phyloP scores from a whole-genome alignment of 37 sponge, comb jelly and placozoan genomes.

The Spongilla lacustris region DNA sequence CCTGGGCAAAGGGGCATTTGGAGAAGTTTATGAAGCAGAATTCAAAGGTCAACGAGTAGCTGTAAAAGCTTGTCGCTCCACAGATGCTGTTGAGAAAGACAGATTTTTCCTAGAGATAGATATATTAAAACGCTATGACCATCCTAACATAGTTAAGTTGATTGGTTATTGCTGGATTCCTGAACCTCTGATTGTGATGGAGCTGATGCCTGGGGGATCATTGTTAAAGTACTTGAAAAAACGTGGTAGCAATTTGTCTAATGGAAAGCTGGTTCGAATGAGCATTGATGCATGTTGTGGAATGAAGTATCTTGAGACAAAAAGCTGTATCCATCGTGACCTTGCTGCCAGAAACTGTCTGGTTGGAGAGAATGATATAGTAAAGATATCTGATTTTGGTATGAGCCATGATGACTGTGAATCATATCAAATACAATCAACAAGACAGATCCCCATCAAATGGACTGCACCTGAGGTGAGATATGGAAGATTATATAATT shows the following conservation, averaged over 20 bases:
- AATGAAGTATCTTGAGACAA: slow-evolving; percentile 81
- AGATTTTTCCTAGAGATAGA: slow-evolving; percentile 90
- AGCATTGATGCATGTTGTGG: slow-evolving; percentile 66
- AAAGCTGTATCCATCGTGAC: slow-evolving; percentile 89
- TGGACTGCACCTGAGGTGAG: slow-evolving; percentile 96
- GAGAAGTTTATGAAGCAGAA: slow-evolving; percentile 83
- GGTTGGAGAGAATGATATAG: slow-evolving; percentile 62
- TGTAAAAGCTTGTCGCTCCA: slow-evolving; percentile 85
- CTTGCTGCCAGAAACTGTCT: slow-evolving; percentile 94
- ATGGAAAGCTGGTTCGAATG: slow-evolving; percentile 58
- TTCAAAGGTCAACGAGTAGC: slow-evolving; percentile 63
- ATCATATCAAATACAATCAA: slow-evolving; percentile 75
- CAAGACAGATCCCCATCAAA: slow-evolving; percentile 87
- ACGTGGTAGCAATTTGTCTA: slow-evolving; percentile 43
- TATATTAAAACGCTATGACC: slow-evolving; percentile 88
- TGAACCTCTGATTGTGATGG: slow-evolving; percentile 89
- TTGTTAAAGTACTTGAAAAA: slow-evolving; percentile 84
- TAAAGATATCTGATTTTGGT: slow-evolving; percentile 94
- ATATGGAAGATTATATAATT: too few species aligned
- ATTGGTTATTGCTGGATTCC: slow-evolving; percentile 68
- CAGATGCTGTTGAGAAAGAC: slow-evolving; percentile 58
- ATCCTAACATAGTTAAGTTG: slow-evolving; percentile 89
- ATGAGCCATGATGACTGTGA: slow-evolving; percentile 90
- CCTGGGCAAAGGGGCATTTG: slow-evolving; percentile 84
- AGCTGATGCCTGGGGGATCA: slow-evolving; percentile 91